phyloP scores from a whole-genome alignment of 2,888 invertebrate genomes.

The Drosophila ezoana region DNA sequence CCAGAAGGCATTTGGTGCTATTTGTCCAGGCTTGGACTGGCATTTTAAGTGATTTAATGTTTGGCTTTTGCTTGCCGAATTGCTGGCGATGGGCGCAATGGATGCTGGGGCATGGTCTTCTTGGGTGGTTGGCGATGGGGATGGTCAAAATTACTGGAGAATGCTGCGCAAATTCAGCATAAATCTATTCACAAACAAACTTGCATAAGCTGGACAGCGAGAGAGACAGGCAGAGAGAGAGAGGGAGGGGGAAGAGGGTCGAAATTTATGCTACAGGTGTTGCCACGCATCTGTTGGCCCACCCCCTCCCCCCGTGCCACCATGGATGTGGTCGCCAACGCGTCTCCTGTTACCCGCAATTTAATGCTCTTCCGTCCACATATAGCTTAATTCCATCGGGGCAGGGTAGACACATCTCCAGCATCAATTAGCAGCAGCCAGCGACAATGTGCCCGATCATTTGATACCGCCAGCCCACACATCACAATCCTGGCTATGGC shows the following conservation, averaged over 20 bases:
- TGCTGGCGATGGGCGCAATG: conserved; percentile 35
- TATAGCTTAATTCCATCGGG: conserved; percentile 42
- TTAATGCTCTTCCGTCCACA: conserved; percentile 51
- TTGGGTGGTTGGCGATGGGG: background rate
- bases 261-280: conserved; percentile 73
- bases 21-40: conserved; percentile 73
- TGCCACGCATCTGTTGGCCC: conserved; percentile 23
- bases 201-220: conserved; percentile 28
- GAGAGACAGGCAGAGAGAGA: background rate
- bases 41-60: conserved; percentile 80
- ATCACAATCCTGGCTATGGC: background rate
- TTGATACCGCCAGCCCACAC: background rate
- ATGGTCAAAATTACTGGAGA: conserved; percentile 57
- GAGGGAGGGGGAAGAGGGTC: background rate
- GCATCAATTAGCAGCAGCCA: conserved; percentile 23
- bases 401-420: background rate
- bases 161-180: conserved; percentile 75
- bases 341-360: conserved; percentile 55
- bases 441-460: conserved; percentile 1
- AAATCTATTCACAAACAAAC: conserved; percentile 63
- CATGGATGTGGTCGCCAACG: background rate
- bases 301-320: conserved; percentile 5
- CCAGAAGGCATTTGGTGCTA: conserved; percentile 41
- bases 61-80: conserved; percentile 70
- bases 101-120: too few species aligned